Conservation (phyloP, 1,140 invertebrate species). For the Campoletis sonorensis region DNA sequence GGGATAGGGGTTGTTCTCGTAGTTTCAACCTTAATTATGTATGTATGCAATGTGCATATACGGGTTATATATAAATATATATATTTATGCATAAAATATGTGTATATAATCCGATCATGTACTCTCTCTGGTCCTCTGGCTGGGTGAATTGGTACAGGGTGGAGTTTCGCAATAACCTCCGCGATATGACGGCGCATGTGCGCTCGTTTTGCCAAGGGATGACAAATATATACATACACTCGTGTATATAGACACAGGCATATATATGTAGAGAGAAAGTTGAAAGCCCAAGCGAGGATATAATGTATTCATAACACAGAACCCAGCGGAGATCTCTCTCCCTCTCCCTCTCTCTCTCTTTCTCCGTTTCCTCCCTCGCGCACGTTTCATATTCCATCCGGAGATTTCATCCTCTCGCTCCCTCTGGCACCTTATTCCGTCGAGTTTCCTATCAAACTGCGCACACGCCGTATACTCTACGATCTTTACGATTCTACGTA, state of each 20-base stretch:
- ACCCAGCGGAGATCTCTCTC: slow-evolving; percentile 51
- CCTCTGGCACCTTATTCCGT: slow-evolving; percentile 12
- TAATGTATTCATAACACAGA: slow-evolving; percentile 58
- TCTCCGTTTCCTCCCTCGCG: slow-evolving; percentile 16
- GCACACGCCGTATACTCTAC: slow-evolving; percentile 9
- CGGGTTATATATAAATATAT: no score
- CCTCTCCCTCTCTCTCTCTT: slow-evolving; percentile 31
- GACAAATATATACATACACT: not conserved
- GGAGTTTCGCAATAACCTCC: slow-evolving; percentile 41
- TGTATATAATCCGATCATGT: slow-evolving; percentile 2
- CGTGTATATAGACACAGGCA: not conserved
- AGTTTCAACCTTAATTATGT: not conserved
- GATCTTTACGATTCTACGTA: not conserved
- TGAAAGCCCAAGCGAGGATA: slow-evolving; percentile 44
- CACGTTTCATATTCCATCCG: slow-evolving; percentile 44
- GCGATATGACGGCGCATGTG: slow-evolving; percentile 47
- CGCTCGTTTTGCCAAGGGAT: slow-evolving; percentile 24
- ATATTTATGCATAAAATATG: not conserved
- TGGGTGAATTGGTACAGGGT: slow-evolving; percentile 37
- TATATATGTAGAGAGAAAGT: not conserved
- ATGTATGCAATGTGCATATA: slow-evolving; percentile 25
- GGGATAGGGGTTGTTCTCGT: slow-evolving; percentile 19
- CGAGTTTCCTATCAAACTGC: not conserved
- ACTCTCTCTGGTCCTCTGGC: slow-evolving; percentile 13
- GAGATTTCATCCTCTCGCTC: slow-evolving; percentile 47